Percentiles rank a stretch among this genome's conserved stretches.
Evolutionary conservation across 64 coral and sea anemone species (phyloP).

Genomic region (Actinia tenebrosa): DNA sequence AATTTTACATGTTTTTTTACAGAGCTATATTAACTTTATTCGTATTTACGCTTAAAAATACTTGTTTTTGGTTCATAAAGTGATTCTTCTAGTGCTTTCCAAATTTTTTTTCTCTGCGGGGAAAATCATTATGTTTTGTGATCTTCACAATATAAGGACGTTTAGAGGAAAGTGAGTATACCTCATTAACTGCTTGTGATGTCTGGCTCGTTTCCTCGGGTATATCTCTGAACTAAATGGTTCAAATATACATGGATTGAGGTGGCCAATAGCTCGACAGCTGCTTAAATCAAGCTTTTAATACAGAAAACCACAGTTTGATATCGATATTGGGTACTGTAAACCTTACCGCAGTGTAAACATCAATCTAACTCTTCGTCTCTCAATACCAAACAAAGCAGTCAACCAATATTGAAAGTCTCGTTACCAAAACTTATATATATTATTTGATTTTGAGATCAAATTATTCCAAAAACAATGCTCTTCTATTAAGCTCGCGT

Average conservation of each 20-base stretch:
- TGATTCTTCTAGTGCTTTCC: neutral
- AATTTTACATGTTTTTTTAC: neutral
- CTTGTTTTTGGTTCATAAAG: neutral
- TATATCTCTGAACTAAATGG: neutral
- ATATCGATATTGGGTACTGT: slow-evolving; percentile 8
- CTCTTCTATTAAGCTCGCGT: neutral
- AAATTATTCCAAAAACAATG: neutral
- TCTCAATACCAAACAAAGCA: neutral
- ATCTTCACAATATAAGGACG: slow-evolving; percentile 1
- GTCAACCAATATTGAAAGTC: neutral
- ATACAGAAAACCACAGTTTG: neutral
- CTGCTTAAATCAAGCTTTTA: slow-evolving; percentile 7
- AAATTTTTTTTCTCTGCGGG: neutral
- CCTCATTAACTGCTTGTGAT: slow-evolving; percentile 8
- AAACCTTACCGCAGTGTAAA: neutral
- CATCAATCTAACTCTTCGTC: neutral
- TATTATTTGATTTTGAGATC: slow-evolving; percentile 2
- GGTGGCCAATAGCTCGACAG: neutral
- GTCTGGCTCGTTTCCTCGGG: slow-evolving; percentile 1
- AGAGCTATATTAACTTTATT: neutral
- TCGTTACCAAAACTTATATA: neutral
- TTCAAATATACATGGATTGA: neutral
- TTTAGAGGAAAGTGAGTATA: neutral
- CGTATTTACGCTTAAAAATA: neutral
- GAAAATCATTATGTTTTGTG: neutral